Base-by-base conservation (phyloP, 2,113 vertebrate genomes). In the Eptesicus fuscus region DNA sequence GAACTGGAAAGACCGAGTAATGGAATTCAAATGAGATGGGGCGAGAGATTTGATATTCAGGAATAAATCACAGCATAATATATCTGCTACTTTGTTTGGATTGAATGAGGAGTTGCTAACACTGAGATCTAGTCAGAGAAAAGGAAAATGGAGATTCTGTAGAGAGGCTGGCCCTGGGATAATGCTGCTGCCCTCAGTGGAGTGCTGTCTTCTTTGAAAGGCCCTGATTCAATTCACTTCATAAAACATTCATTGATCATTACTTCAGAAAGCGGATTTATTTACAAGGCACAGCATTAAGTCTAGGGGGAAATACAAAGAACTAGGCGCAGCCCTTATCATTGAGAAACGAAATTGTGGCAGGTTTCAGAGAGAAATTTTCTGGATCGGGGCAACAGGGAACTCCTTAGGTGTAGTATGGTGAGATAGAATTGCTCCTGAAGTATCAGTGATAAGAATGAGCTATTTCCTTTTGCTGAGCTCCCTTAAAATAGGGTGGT, bases 1-100 rank as follows among this genome's bases (percentile, higher is more conserved):
- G 63, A 88, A 86, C 61, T 65, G 83, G 42, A 76, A 79, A 92
- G 73, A 82, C 85, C 74, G 84, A 91, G 87, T 96, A 96, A 95
- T 91, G 49, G 65, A 83, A 96, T 96, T 96, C 47, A 93, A 82
- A 87, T 93, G 63, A 77, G 40, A 69, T 92, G 71, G 70, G 42
- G 56, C 3, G 11, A 94, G 63, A 51, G 67, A 73, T 40, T 79
- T 95, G 78, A 73, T 92, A 78, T 92, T 96, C 84, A 89, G 85
- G 73, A 92, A 91, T 65, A 93, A 94, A 91, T 77, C 25, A 32
- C 67, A 42, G 13, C 35, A 8, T 84, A 80, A 84, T 53, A 56
- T 93, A 77, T 74, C 3, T 76, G 20, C 30, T 53, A 28, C 77
- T 92, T 82, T 83, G 51, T 83, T 89, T 95, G 67, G 53, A 53